These are phyloP conservation scores for Epinephelus moara DNA, from an alignment of 2,113 vertebrate genomes.

Conservation along the genomic window DNA sequence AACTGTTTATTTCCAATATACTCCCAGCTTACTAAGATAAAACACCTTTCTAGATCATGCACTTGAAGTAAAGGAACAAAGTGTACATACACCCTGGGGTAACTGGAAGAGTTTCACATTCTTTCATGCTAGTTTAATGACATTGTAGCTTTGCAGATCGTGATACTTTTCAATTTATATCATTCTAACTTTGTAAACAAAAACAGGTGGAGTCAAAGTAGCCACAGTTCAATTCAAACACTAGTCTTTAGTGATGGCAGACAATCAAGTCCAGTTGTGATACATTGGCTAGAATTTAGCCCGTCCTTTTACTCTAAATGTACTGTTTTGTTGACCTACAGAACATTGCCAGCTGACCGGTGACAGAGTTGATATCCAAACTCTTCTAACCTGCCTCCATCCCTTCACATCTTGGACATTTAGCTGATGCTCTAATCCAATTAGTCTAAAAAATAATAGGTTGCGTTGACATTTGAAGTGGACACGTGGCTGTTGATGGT, in stretches of 20 bases:
- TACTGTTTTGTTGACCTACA: not conserved
- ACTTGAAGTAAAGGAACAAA: constrained; percentile 1
- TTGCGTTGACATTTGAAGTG: constrained; percentile 4
- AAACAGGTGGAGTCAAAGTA: not conserved
- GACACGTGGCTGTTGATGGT: constrained; percentile 33
- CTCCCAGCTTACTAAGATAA: not conserved
- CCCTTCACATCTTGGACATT: not conserved
- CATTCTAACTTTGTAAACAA: constrained; percentile 1
- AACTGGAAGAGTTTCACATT: not conserved
- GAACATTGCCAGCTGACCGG: constrained; percentile 17
- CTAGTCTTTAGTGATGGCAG: not conserved
- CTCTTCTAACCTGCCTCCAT: not conserved
- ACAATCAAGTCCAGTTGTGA: not conserved
- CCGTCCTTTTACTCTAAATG: not conserved
- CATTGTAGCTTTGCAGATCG: not conserved
- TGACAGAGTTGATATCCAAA: not conserved
- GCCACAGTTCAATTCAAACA: constrained; percentile 1
- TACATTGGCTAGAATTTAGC: not conserved
- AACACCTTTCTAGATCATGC: not conserved
- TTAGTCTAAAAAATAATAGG: not conserved
- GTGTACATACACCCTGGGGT: not conserved
- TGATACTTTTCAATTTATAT: not conserved
- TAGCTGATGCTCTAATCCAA: not conserved
- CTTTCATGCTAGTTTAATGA: not conserved
- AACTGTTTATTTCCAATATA: constrained; percentile 32